These are phyloP conservation scores for Atta colombica DNA, from an alignment of 1,140 invertebrate genomes.

Conservation along the genomic window DNA sequence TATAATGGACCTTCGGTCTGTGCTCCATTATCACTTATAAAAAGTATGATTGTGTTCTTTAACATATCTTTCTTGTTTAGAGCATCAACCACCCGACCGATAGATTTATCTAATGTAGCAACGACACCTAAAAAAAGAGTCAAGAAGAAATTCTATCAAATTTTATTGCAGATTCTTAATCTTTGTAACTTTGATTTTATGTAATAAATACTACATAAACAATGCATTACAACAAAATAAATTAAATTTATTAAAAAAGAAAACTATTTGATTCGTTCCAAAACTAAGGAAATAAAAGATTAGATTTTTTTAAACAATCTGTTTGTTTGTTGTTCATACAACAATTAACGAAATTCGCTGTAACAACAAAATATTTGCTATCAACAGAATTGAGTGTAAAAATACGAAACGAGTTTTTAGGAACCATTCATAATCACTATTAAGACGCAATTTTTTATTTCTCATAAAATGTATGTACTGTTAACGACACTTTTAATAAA, in stretches of 20 bases:
- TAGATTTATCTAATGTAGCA: constrained; percentile 89
- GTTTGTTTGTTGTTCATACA: too few species aligned
- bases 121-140: constrained; percentile 87
- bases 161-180: too few species aligned
- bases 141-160: too few species aligned
- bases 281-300: too few species aligned
- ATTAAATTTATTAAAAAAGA: too few species aligned
- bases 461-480: neutral
- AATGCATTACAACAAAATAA: too few species aligned
- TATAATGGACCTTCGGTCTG: constrained; percentile 85
- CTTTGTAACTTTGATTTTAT: too few species aligned
- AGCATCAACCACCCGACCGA: constrained; percentile 88
- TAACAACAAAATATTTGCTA: neutral
- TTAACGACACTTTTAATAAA: neutral
- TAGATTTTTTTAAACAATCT: too few species aligned
- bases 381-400: neutral
- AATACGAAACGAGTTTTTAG: neutral
- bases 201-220: too few species aligned
- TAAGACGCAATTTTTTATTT: neutral
- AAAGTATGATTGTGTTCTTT: constrained; percentile 91
- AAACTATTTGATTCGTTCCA: too few species aligned
- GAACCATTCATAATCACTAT: neutral
- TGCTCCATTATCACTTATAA: constrained; percentile 91
- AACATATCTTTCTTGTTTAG: constrained; percentile 86
- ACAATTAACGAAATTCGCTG: neutral